Conservation (phyloP, 2,888 invertebrate species). For the Campoplex nolae region DNA sequence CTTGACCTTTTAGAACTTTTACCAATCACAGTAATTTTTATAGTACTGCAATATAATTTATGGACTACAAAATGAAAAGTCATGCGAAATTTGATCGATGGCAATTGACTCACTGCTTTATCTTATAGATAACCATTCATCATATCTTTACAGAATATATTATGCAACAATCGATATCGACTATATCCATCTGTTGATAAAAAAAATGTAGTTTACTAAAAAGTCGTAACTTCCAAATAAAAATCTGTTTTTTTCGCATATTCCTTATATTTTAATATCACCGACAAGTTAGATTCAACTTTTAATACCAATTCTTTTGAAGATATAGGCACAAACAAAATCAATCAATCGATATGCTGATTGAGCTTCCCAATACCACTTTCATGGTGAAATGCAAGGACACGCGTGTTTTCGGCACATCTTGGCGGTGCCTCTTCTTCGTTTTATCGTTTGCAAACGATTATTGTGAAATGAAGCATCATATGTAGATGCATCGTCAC, state of each 20-base stretch:
- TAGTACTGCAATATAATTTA: not conserved
- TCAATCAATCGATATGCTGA: constrained; percentile 8
- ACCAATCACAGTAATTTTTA: constrained; percentile 10
- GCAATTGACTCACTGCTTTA: not conserved
- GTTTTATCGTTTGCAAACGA: constrained; percentile 10
- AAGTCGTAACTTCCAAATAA: too few species aligned
- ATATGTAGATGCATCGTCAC: not conserved
- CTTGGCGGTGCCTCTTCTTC: constrained; percentile 14
- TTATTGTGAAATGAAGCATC: constrained; percentile 11
- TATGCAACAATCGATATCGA: not conserved
- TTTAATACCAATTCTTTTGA: constrained; percentile 22
- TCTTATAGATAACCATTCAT: not conserved
- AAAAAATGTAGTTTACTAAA: too few species aligned
- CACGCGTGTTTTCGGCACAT: constrained; percentile 1
- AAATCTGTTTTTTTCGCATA: too few species aligned
- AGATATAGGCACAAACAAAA: not conserved
- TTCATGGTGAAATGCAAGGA: constrained; percentile 15
- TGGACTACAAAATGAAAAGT: not conserved
- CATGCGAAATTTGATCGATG: not conserved
- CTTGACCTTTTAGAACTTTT: constrained; percentile 22
- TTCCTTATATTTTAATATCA: too few species aligned
- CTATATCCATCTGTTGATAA: not conserved
- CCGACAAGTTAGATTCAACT: too few species aligned
- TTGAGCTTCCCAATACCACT: constrained; percentile 5
- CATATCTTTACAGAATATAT: not conserved